A percentile compares a stretch with the other conserved stretches of the same genome.
Conservation (phyloP, 2,888 invertebrate genomes). For the Nematopogon swammerdamellus region DNA sequence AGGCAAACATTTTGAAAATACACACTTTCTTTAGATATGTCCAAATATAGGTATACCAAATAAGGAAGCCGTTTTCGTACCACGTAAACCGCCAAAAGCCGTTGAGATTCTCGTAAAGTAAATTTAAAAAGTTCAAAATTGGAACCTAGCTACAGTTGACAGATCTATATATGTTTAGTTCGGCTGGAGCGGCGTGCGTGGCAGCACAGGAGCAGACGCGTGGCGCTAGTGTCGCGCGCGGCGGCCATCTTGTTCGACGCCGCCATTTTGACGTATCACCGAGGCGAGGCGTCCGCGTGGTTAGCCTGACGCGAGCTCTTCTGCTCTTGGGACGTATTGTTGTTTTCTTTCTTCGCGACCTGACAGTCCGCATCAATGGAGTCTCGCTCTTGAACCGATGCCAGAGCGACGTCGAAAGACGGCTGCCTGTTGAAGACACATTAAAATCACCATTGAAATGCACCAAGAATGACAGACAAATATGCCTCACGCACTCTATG, state of each 20-base stretch:
- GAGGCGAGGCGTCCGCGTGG: neutral
- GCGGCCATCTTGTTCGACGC: conserved; percentile 11
- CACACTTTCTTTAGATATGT: too few relatives aligned
- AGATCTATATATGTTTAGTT: neutral
- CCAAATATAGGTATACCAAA: too few relatives aligned
- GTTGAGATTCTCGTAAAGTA: too few relatives aligned
- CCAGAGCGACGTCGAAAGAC: conserved; percentile 40
- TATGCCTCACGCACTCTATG: too few relatives aligned
- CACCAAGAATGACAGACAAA: too few relatives aligned
- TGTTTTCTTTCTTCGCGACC: neutral
- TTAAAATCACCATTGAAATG: too few relatives aligned
- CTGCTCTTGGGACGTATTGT: conserved; percentile 11
- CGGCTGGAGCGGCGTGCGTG: neutral
- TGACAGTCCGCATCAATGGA: neutral
- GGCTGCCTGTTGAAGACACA: conserved; percentile 27
- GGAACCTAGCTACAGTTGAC: neutral
- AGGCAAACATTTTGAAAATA: too few relatives aligned
- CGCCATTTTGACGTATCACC: conserved; percentile 11
- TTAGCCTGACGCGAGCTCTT: conserved; percentile 5
- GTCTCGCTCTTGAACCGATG: conserved; percentile 31
- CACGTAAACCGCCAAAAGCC: too few relatives aligned
- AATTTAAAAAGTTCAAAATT: too few relatives aligned
- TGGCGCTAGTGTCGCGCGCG: conserved; percentile 12
- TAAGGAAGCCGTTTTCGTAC: too few relatives aligned
- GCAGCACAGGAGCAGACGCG: conserved; percentile 2